These are phyloP conservation scores for Amblyornis subalaris DNA, from an alignment of 2,113 vertebrate genomes.

Conservation along the genomic window DNA sequence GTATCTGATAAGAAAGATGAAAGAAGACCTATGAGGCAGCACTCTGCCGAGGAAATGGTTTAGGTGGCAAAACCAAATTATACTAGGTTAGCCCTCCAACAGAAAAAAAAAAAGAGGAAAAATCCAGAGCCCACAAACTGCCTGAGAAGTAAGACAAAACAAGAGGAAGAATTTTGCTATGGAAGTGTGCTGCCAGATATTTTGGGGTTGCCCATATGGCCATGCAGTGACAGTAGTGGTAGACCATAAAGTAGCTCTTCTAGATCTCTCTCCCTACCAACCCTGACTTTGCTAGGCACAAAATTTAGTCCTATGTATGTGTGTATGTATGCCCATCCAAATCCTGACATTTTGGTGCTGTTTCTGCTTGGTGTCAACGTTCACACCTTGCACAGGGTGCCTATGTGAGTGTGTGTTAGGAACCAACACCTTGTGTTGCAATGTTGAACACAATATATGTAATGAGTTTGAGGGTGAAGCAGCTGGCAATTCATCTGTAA, in stretches of 20 bases:
- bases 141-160: not conserved
- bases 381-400: not conserved
- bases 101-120: too few species aligned
- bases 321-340: not conserved
- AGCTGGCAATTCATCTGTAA: not conserved
- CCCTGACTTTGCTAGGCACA: not conserved
- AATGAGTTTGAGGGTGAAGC: not conserved
- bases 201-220: not conserved
- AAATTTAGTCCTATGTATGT: not conserved
- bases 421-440: rapidly evolving
- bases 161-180: not conserved
- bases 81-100: not conserved
- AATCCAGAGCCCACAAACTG: not conserved
- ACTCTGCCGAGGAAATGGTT: not conserved
- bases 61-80: not conserved
- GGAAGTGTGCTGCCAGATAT: not conserved
- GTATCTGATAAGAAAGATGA: not conserved
- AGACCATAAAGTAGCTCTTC: too few species aligned
- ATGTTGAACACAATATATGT: not conserved
- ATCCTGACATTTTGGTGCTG: not conserved
- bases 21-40: not conserved
- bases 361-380: rapidly evolving
- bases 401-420: not conserved
- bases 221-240: not conserved
- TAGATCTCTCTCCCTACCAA: not conserved